Percentiles rank a stretch among this genome's conserved stretches.
Conservation (phyloP, 2,888 invertebrate genomes). For the Conomelus anceps region DNA sequence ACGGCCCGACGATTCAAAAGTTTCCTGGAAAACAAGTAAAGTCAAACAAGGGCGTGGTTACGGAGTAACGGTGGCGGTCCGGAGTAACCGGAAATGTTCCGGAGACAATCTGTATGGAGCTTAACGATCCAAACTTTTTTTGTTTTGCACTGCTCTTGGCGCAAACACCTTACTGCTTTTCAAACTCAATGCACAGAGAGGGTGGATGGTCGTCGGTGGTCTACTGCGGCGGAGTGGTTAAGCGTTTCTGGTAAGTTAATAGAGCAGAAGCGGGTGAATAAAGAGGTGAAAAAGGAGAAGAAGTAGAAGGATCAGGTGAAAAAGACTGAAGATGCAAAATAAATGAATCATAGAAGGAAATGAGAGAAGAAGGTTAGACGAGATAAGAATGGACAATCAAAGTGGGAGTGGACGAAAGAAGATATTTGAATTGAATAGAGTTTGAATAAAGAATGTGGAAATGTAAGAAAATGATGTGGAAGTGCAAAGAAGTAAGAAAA, state of each 20-base stretch:
- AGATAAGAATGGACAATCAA: too few species aligned
- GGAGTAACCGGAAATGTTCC: background rate
- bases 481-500: too few species aligned
- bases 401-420: too few species aligned
- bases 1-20: background rate
- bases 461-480: too few species aligned
- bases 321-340: background rate
- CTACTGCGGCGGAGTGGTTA: background rate
- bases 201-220: too few species aligned
- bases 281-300: background rate
- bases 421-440: too few species aligned
- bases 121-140: background rate
- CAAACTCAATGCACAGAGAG: background rate
- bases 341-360: too few species aligned
- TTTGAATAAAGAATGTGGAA: too few species aligned
- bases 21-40: background rate
- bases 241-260: background rate
- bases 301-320: background rate
- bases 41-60: background rate
- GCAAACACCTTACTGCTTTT: background rate
- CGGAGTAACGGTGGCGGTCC: background rate
- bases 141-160: background rate
- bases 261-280: background rate
- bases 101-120: background rate
- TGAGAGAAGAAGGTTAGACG: too few species aligned